Base-by-base conservation (phyloP, 1,140 invertebrate genomes). In the Halictus rubicundus region DNA sequence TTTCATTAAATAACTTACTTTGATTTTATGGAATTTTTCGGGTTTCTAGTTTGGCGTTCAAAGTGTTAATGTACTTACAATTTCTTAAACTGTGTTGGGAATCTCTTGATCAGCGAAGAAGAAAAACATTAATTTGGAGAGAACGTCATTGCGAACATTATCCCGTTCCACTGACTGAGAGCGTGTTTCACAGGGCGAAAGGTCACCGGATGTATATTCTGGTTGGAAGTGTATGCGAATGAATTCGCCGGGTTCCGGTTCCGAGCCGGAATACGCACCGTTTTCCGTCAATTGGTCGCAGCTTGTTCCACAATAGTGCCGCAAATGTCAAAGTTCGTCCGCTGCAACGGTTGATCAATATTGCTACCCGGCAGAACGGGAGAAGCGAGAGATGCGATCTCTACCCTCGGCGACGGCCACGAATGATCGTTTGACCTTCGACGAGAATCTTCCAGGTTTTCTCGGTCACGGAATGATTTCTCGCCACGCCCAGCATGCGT, bases 291-390 rank as follows among this genome's bases (percentile, higher is more conserved):
- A 68, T 32, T 9, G 3, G 66, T n/a, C 52, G 27, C n/a, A 57
- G 25, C 46, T 54, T 21, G 66, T 21, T 32, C 66, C 25, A 12
- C 37, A 52, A 9, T 72, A 61, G 46, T n/a, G 5, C 68, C 19
- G 16, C 25, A 75, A 80, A 80, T 80, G 78, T 80, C 72, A 80
- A 76, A 76, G 78, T 80, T 80, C 64, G 25, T 6, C 19, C 64
- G 25, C 16, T 23, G 46, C 32, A 75, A 14, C 10, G 42, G 60
- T 25, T 54, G 27, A 78, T 78, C 76, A 57, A 78, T 78, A 78
- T 57, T 72, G 46, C 39, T n/a, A 32, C 25, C 52, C 3, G 10
- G 14, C 59, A 25, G n/a, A 3, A 16, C 5, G 49, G 32, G n/a
- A n/a, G 54, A 19, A 5, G 9, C 42, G 42, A 19, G 27, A 27